A percentile compares a stretch with the other conserved stretches of the same genome.
These are phyloP conservation scores for Sorex maritimensis DNA, from an alignment of 2,797 vertebrate species.

Conservation along the genomic window DNA sequence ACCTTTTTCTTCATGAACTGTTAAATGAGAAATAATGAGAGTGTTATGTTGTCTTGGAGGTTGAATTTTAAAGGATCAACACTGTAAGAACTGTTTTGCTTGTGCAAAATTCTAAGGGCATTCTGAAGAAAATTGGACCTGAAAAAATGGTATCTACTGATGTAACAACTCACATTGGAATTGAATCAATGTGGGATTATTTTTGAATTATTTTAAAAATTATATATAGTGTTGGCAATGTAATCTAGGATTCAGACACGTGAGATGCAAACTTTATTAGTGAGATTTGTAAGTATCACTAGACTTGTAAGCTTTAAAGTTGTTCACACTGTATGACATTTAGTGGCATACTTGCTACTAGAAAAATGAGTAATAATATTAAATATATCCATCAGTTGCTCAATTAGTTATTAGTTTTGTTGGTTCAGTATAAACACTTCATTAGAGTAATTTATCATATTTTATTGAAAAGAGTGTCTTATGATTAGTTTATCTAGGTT, in stretches of 20 bases:
- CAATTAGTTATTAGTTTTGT: slow-evolving; percentile 48
- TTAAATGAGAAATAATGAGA: not conserved
- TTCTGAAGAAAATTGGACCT: slow-evolving; percentile 29
- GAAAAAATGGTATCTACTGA: not conserved
- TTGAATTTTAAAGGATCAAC: slow-evolving; percentile 21
- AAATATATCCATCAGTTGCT: slow-evolving; percentile 5
- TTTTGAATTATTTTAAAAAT: not conserved
- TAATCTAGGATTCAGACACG: no score
- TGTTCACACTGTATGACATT: not conserved
- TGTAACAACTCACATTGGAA: slow-evolving; percentile 20
- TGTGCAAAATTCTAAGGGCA: not conserved
- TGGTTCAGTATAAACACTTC: slow-evolving; percentile 39
- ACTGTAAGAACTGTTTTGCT: slow-evolving; percentile 27
- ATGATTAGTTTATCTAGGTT: not conserved
- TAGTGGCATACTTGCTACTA: slow-evolving; percentile 21
- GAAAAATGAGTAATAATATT: slow-evolving; percentile 39
- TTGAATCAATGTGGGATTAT: not conserved
- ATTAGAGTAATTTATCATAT: not conserved
- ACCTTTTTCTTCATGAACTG: not conserved
- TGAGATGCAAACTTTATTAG: no score
- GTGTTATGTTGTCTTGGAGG: not conserved
- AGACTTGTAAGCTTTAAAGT: slow-evolving; percentile 7
- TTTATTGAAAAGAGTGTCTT: not conserved
- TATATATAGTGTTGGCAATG: no score
- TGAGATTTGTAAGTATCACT: not conserved